Base-by-base conservation (phyloP, 2,888 invertebrate species). In the Antitype chi region DNA sequence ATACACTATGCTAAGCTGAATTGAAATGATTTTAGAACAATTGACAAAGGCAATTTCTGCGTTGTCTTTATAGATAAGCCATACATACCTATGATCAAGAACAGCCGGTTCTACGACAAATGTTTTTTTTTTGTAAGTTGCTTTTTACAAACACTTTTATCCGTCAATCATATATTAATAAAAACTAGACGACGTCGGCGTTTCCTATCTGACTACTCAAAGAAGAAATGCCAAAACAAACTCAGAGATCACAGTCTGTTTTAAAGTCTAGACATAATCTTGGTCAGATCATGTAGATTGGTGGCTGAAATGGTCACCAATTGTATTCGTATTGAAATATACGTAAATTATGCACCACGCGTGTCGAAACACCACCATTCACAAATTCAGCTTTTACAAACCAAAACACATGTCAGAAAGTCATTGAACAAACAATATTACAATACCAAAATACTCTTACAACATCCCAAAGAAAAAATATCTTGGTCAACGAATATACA, bases 401-500 rank as follows among this genome's bases (percentile, higher is more conserved):
- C 72, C 78, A 74, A 82, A 79, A 88, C 78, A 81, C 70, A 69
- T 85, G 81, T 78, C 84, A 76, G 69, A 74, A 81, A 81, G 79
- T 83, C 86, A 87, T 69, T 81, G 85, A 79, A 84, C 78, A 82
- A 70, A 85, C 73, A 85, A 69, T 38, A 86, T 89, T 85, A 89
- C 63, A 90, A 89, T 86, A 88, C 76, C 84, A 89, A 89, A 88
- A 73, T 49, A 76, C 25, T 72, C 68, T 86, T 86, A 76, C 84
- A 72, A 76, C 62, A 86, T 77, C 47, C 52, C 38, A 59, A 68
- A 25, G 28, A 88, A 90, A 80, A 92, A 75, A 81, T 60, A 81
- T 84, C 77, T 90, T 88, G 93, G 92, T 91, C 92, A 87, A 78
- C 70, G 85, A 89, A 84, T 80, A 89, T 74, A 88, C 88, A 81